Evolutionary conservation across 2,113 vertebrate genomes (phyloP).

Genomic region (Nycticebus coucang): DNA sequence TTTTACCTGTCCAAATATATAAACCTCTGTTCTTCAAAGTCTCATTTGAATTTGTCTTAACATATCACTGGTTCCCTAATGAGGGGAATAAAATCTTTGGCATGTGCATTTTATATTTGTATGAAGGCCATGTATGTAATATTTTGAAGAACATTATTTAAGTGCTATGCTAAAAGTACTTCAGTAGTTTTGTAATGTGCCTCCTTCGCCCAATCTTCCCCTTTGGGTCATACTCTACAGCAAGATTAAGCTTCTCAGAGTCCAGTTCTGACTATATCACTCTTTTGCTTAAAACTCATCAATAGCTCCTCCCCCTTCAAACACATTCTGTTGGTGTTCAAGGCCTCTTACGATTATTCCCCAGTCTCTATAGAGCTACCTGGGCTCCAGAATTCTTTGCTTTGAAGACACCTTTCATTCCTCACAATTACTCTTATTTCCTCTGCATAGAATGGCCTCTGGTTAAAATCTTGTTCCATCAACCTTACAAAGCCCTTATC

Average conservation of each 20-base stretch:
- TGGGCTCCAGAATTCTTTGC: not conserved
- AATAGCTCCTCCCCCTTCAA: not conserved
- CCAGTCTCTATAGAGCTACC: not conserved
- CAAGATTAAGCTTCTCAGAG: not conserved
- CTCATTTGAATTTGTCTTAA: not conserved
- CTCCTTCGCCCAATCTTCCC: not conserved
- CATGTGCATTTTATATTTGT: not conserved
- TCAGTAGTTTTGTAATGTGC: not conserved
- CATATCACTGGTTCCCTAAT: not conserved
- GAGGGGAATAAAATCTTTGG: not conserved
- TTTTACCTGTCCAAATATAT: not conserved
- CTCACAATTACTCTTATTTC: not conserved
- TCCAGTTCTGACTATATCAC: not conserved
- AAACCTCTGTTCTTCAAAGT: not conserved
- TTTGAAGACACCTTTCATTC: not conserved
- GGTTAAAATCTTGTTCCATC: not conserved
- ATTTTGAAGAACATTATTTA: not conserved
- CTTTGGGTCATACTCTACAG: not conserved
- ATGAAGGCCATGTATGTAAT: not conserved
- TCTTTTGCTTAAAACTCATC: not conserved
- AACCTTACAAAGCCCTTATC: not conserved
- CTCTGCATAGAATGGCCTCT: not conserved
- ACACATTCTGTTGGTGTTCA: not conserved
- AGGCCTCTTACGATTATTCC: not conserved
- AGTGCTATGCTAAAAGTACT: not conserved